Base-by-base conservation (phyloP, 1,140 invertebrate genomes). In the Eciton burchellii region DNA sequence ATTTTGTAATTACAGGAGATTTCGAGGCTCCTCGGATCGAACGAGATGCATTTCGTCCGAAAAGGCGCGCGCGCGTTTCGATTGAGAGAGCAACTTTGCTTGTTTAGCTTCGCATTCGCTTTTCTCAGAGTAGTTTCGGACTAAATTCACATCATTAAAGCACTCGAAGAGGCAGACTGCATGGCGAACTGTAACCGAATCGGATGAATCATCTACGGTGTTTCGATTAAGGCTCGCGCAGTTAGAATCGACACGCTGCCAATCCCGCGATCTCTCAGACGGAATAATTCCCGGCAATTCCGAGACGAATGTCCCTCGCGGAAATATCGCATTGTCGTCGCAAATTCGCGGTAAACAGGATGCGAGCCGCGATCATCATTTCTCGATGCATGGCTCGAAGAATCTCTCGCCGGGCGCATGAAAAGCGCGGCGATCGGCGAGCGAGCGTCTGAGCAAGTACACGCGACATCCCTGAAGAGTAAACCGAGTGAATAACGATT, bases 401-500 rank as follows among this genome's bases (percentile, higher is more conserved):
- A 79, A 76, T 49, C 63, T 57, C 49, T 57, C 49, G 49, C 70
- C 49, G 16, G 52, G 49, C 70, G 35, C 74, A 70, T 79, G 70
- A 79, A 70, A 68, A 63, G 47, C 63, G 63, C 21, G 35, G 21
- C 63, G 52, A 79, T 79, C 63, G 49, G 62, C 35, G 74, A 79
- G 74, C 56, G 74, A 79, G 63, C 63, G 70, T 70, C 63, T 79
- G 70, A 79, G 79, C 54, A 73, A 73, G 70, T 81, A 47, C 60
- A 60, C 49, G 82, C 84, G 87, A 70, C 70, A 63, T 74, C 79
- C 87, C 68, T 77, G 82, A 87, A 88, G 89, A 89, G 81, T 89
- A 87, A 87, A 73, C 79, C 89, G 77, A 90, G 89, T 86, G 89
- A 89, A 90, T 89, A 90, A 90, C 86, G 74, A 87, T 59, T 52